Conservation (phyloP, 2,888 invertebrate genomes). For the Rhagophthalmus giganteus region DNA sequence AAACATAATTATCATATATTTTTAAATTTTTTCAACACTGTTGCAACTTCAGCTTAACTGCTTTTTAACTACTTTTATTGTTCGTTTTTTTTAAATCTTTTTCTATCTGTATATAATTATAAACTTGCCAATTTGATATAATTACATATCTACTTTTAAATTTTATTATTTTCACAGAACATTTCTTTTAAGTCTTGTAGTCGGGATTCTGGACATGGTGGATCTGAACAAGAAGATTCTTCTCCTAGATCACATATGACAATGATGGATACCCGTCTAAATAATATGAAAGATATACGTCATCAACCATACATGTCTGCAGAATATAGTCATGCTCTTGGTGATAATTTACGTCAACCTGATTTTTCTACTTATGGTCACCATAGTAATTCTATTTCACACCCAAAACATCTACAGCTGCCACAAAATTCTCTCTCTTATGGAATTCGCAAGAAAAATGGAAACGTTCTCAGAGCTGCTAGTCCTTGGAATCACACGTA, state of each 20-base stretch:
- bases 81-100: background rate
- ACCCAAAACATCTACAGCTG: slow-evolving; percentile 47
- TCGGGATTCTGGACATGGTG: slow-evolving; percentile 66
- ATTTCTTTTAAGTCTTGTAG: slow-evolving; percentile 82
- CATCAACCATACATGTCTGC: slow-evolving; percentile 56
- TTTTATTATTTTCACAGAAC: slow-evolving; percentile 63
- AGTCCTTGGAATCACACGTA: slow-evolving; percentile 76
- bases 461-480: slow-evolving; percentile 56
- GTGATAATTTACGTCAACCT: slow-evolving; percentile 42
- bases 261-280: slow-evolving; percentile 58
- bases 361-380: slow-evolving; percentile 47
- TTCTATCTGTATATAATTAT: background rate
- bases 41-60: no score
- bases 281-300: slow-evolving; percentile 61
- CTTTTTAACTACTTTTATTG: background rate
- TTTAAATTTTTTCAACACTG: no score
- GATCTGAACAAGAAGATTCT: slow-evolving; percentile 69
- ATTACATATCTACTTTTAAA: background rate
- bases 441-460: slow-evolving; percentile 48
- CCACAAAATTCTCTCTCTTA: slow-evolving; percentile 45
- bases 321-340: slow-evolving; percentile 51
- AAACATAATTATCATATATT: no score
- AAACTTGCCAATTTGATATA: background rate
- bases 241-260: slow-evolving; percentile 64
- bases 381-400: slow-evolving; percentile 44